Evolutionary conservation across 2,113 vertebrate species (phyloP), one percentile per base, ranked within the genome.

Genomic region (Paralichthys olivaceus): DNA sequence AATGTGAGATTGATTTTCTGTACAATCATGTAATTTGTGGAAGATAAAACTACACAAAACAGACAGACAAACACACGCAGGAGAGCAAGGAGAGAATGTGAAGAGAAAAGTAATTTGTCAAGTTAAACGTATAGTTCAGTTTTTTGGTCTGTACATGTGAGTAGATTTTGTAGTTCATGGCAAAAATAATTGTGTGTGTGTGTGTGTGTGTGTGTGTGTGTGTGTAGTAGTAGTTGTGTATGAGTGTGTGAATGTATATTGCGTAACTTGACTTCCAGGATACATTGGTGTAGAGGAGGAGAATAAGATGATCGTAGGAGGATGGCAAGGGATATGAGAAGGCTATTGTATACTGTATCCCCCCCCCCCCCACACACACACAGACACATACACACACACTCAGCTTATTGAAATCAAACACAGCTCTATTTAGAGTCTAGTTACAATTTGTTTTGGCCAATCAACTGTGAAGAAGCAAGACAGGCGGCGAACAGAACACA

Each of bases 261-360:
- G 47, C 58, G 56, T 75, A 55, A 56, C 32, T 34, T 83, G 83
- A 81, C 76, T 85, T 84, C 69, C 55, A 81, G 60, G 61, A 75
- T 81, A 89, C 76, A 91, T n/a, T 93, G 92, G 91, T 90, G 87
- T 63, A 53, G 79, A 71, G 63, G 75, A 72, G 28, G 69, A 85
- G 59, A 88, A 86, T 89, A 93, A 94, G 93, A 93, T 93, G 93
- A 94, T 88, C 90, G 89, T 51, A 82, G 86, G 84, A 88, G 76
- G 81, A 80, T 80, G 80, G 78, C 60, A 17, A 91, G 87, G 87
- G 90, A 93, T 93, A 88, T 87, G 78, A 76, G 79, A 75, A 82
- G 70, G 71, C 79, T 45, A 85, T 51, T 91, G 72, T 68, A 57
- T 75, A 49, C 66, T 65, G 29, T 71, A 61, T 67, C 47, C 80